Percentiles rank a stretch among this genome's conserved stretches.
These are phyloP conservation scores for Prochilodus magdalenae DNA, from an alignment of 2,113 vertebrate species.

Conservation along the genomic window DNA sequence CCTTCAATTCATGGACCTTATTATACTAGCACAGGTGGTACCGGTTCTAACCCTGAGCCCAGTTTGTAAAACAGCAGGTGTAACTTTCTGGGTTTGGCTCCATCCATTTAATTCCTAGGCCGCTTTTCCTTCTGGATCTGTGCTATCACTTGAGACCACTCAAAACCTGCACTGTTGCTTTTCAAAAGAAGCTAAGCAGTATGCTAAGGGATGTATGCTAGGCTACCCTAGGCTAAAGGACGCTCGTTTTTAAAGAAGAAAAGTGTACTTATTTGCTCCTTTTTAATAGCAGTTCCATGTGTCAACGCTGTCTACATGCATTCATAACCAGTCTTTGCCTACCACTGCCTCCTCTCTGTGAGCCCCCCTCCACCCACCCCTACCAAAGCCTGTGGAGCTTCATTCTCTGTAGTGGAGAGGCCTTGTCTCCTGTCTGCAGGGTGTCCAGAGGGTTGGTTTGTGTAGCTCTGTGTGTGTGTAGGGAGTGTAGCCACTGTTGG, in stretches of 20 bases:
- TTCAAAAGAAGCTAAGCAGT: constrained; percentile 1
- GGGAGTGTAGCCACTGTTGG: background rate
- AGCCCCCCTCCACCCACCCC: background rate
- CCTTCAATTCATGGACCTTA: constrained; percentile 35
- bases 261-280: constrained; percentile 12
- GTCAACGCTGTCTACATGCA: constrained; percentile 19
- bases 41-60: constrained; percentile 23
- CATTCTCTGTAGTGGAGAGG: constrained; percentile 15
- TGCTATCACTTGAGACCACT: constrained; percentile 25
- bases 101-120: constrained; percentile 43
- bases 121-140: constrained; percentile 41
- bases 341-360: background rate
- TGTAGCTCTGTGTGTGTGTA: background rate
- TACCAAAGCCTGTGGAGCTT: constrained; percentile 20
- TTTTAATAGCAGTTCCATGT: constrained; percentile 14
- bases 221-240: constrained; percentile 1
- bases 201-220: background rate
- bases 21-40: constrained; percentile 19
- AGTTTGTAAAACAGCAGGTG: constrained; percentile 26
- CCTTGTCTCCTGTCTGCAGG: constrained; percentile 22
- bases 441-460: constrained; percentile 14
- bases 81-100: constrained; percentile 46
- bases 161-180: constrained; percentile 12
- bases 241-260: background rate
- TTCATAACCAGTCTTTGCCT: constrained; percentile 25